Percentiles rank a stretch among this genome's conserved stretches.
These are phyloP conservation scores for Halocaridina rubra DNA, from an alignment of 2,888 invertebrate genomes.

Conservation along the genomic window DNA sequence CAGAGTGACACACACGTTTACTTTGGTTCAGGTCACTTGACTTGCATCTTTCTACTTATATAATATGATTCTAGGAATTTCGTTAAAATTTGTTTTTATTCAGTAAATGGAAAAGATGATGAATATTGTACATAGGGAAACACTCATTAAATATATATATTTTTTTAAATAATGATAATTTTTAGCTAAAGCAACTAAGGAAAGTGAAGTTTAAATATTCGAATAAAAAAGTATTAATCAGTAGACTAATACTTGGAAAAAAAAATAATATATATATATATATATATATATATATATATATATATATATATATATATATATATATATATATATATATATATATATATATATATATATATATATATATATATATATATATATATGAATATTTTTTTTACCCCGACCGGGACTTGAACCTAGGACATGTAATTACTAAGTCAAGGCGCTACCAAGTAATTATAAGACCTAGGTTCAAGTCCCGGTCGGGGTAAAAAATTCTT, in stretches of 20 bases:
- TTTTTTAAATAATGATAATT: background rate
- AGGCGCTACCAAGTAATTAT: too few relatives aligned
- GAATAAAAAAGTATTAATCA: background rate
- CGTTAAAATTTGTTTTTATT: background rate
- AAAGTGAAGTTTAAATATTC: background rate
- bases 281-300: constrained; percentile 6
- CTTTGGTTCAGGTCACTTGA: background rate
- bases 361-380: constrained; percentile 35
- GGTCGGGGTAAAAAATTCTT: too few relatives aligned
- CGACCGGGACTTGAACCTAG: too few relatives aligned
- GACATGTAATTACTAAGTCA: too few relatives aligned
- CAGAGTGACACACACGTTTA: background rate
- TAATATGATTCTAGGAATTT: background rate
- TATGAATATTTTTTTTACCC: too few relatives aligned
- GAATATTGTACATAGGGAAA: background rate
- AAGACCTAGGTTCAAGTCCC: too few relatives aligned
- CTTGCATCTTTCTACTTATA: background rate
- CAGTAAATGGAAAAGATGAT: background rate
- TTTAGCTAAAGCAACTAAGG: background rate
- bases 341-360: constrained; percentile 30
- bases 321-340: constrained; percentile 16
- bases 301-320: background rate
- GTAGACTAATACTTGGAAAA: background rate
- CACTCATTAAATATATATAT: background rate
- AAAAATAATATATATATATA: constrained; percentile 17